Conservation (phyloP, 2,888 invertebrate species). For the Cyaniris semiargus region DNA sequence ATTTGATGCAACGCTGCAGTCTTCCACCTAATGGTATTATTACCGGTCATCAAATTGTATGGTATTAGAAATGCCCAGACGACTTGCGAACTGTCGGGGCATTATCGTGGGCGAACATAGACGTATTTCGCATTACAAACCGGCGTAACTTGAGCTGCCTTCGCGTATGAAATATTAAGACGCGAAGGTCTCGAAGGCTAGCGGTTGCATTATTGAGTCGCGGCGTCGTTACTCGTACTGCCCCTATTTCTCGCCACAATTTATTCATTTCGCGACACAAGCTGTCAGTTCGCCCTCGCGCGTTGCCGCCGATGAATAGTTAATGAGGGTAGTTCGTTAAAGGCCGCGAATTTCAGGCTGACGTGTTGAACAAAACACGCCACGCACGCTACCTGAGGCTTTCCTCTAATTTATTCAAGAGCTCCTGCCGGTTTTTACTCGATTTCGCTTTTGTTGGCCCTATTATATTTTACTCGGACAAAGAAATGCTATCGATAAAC, state of each 20-base stretch:
- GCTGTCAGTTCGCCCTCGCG: constrained; percentile 71
- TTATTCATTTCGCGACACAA: constrained; percentile 80
- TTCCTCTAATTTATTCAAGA: constrained; percentile 38
- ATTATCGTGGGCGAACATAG: constrained; percentile 72
- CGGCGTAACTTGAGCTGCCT: constrained; percentile 50
- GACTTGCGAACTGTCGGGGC: constrained; percentile 68
- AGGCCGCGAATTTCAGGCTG: constrained; percentile 73
- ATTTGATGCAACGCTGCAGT: not conserved
- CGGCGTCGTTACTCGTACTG: constrained; percentile 69
- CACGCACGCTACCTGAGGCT: constrained; percentile 56
- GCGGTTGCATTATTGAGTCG: constrained; percentile 69
- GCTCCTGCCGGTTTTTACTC: not conserved
- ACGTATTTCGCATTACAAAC: constrained; percentile 62
- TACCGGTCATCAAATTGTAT: constrained; percentile 43
- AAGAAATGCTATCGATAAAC: not conserved
- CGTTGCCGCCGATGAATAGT: constrained; percentile 70
- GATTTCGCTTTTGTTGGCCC: constrained; percentile 8
- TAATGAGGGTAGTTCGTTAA: constrained; percentile 71
- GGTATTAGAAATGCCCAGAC: constrained; percentile 52
- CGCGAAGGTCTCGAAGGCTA: constrained; percentile 45
- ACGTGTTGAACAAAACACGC: constrained; percentile 66
- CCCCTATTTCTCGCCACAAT: constrained; percentile 77
- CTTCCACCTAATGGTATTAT: constrained; percentile 37
- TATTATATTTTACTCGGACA: constrained; percentile 21
- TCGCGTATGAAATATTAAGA: constrained; percentile 32